A percentile compares a stretch with the other conserved stretches of the same genome.
Evolutionary conservation across 2,888 invertebrate species (phyloP).

Genomic region (Diplolepis rosae): DNA sequence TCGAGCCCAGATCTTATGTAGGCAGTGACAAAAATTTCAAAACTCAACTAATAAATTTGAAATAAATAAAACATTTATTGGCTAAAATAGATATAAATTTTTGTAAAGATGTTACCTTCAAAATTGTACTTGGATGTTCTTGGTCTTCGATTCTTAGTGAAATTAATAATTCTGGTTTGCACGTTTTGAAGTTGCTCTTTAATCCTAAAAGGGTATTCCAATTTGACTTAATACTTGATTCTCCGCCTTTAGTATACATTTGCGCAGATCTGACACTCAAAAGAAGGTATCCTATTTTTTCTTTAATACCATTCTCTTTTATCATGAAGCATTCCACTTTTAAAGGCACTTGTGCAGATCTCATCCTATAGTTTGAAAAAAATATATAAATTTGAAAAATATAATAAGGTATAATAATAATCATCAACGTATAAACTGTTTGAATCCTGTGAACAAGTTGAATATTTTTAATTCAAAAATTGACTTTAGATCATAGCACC

Average conservation of each 20-base stretch:
- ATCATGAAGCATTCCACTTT: slow-evolving; percentile 81
- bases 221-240: slow-evolving; percentile 62
- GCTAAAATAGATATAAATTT: not conserved
- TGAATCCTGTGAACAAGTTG: not conserved
- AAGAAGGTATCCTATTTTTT: slow-evolving; percentile 82
- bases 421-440: not conserved
- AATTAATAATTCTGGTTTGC: slow-evolving; percentile 69
- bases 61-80: not conserved
- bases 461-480: not conserved
- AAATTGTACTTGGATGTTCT: slow-evolving; percentile 35
- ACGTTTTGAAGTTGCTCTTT: slow-evolving; percentile 64
- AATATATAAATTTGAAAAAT: not conserved
- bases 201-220: slow-evolving; percentile 71
- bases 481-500: not conserved
- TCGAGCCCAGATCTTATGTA: no score
- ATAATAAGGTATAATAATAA: not conserved
- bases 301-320: slow-evolving; percentile 76
- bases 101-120: slow-evolving; percentile 32
- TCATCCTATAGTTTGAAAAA: slow-evolving; percentile 78
- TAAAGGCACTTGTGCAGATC: slow-evolving; percentile 83
- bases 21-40: no score
- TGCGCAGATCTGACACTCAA: slow-evolving; percentile 83
- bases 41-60: no score
- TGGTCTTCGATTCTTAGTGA: slow-evolving; percentile 68
- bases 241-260: slow-evolving; percentile 77